Conservation (phyloP, 2,113 vertebrate species). For the Caracal caracal region DNA sequence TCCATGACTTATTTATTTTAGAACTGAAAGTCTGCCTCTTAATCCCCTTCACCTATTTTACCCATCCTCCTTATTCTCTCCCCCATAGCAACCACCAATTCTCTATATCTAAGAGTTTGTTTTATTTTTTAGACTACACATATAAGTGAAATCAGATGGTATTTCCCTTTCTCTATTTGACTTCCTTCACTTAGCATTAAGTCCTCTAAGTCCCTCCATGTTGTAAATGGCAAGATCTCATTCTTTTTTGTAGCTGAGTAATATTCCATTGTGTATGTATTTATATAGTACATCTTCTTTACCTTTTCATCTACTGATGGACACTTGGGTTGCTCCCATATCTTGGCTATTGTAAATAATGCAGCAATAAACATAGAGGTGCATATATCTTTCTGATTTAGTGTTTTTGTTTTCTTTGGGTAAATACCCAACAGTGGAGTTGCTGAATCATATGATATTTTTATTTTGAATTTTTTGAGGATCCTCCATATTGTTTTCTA, state of each 20-base stretch:
- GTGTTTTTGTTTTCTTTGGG: not conserved
- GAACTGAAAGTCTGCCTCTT: not conserved
- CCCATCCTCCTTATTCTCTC: not conserved
- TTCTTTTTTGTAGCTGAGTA: not conserved
- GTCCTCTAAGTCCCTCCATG: not conserved
- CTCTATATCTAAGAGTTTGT: not conserved
- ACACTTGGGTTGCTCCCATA: not conserved
- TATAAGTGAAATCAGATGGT: not conserved
- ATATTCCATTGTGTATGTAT: not conserved
- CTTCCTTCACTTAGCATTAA: not conserved
- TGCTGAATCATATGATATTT: not conserved
- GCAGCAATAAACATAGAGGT: not conserved
- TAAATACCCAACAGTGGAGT: not conserved
- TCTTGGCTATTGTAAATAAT: not conserved
- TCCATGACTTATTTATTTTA: not conserved
- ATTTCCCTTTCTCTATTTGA: not conserved
- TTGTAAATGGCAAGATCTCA: not conserved
- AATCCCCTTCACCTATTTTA: not conserved
- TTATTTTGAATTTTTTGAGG: not conserved
- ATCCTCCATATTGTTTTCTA: not conserved
- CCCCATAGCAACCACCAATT: not conserved
- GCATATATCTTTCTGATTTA: not conserved
- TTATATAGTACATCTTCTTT: not conserved
- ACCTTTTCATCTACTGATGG: not conserved
- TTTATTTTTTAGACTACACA: not conserved